Base-by-base conservation (phyloP, 2,113 vertebrate species). In the Siphamia tubifer region DNA sequence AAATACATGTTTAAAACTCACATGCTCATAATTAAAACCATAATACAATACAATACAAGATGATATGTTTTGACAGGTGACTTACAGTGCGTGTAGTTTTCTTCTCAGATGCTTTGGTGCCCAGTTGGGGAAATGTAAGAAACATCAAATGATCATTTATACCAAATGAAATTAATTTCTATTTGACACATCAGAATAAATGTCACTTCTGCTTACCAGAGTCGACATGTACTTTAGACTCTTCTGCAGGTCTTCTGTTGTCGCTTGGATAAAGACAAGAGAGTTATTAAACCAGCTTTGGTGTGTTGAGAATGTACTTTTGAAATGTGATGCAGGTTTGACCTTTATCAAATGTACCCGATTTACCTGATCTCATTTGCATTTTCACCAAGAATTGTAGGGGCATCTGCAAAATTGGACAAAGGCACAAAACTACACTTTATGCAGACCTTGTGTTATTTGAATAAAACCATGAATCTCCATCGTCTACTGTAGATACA, bases 371-470 rank as follows among this genome's bases (percentile, higher is more conserved):
- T 65, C 8, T 70, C 57, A 67, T 2, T 6, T 9, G 51, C 60
- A 15, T 25, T 74, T 40, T 70, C 76, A 15, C 31, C 12, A 4
- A 27, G 13, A 52, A 38, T 36, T 1, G 8, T n/a, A 3, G 90
- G 75, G 16, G 30, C 17, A 55, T 84, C 90, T 91, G 63, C 7
- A 74, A 19, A 82, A 15, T 77, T 2, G 71, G 1, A 11, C 21
- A 13, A 54, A 63, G 11, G 64, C 4, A 64, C 13, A 11, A 15
- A 1, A 25, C 10, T 3, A 44, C 21, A 17, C 4, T 48, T n/a
- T 3, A n/a, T n/a, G n/a, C n/a, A n/a, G n/a, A n/a, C n/a, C n/a
- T n/a, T n/a, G n/a, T n/a, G n/a, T n/a, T n/a, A n/a, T n/a, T n/a
- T n/a, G n/a, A n/a, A n/a, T n/a, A n/a, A n/a, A n/a, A n/a, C n/a